Conservation (phyloP, 2,113 vertebrate genomes). For the Verasper variegatus region DNA sequence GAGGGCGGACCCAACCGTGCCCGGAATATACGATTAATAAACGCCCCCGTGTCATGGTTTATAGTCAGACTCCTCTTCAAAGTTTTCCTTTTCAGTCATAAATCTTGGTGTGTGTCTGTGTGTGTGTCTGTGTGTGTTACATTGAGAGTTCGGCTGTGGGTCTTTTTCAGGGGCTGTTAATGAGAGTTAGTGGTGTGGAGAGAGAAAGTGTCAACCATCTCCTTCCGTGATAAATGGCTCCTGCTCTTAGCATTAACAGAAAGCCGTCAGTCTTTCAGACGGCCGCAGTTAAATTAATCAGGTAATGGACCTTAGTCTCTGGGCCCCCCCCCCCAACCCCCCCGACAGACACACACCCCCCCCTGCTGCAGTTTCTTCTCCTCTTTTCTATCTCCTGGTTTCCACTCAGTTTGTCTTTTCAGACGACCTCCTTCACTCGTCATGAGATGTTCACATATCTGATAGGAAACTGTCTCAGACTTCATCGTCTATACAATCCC, state of each 20-base stretch:
- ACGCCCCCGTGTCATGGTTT: constrained; percentile 34
- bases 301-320: constrained; percentile 61
- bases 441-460: no score
- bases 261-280: constrained; percentile 76
- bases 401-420: constrained; percentile 5
- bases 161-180: constrained; percentile 61
- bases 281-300: constrained; percentile 78
- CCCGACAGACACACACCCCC: constrained; percentile 30
- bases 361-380: constrained; percentile 48
- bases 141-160: no score
- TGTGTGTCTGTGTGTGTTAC: constrained; percentile 7
- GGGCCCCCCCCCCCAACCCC: constrained; percentile 6
- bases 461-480: no score
- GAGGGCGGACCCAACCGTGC: constrained; percentile 28
- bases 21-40: constrained; percentile 55
- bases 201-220: constrained; percentile 54
- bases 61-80: constrained; percentile 50
- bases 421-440: no score
- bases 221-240: constrained; percentile 62
- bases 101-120: constrained; percentile 44
- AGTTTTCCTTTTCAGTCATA: constrained; percentile 52
- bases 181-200: constrained; percentile 68
- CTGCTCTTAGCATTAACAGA: constrained; percentile 51
- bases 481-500: no score
- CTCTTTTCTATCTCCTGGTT: constrained; percentile 2